These are phyloP conservation scores for Clarias fuscus DNA, from an alignment of 2,797 vertebrate species.

Conservation along the genomic window DNA sequence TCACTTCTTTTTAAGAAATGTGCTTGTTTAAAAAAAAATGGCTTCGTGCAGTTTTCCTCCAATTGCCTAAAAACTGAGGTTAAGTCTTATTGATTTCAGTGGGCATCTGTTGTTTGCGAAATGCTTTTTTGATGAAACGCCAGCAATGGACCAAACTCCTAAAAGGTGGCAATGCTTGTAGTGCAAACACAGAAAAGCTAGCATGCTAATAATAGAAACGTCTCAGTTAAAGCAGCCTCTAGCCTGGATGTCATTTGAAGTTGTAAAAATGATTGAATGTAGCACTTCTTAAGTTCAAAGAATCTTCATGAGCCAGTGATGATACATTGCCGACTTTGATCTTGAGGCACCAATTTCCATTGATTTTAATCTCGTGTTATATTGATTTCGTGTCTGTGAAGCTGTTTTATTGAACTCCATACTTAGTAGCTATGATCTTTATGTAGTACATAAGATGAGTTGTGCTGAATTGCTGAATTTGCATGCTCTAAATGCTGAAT, in stretches of 20 bases:
- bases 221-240: neutral
- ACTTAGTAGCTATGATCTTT: neutral
- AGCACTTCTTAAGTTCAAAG: neutral
- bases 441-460: neutral
- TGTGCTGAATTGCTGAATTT: conserved; percentile 5
- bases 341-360: neutral
- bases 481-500: neutral
- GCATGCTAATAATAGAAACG: neutral
- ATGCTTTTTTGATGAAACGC: neutral
- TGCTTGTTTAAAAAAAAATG: neutral
- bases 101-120: neutral
- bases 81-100: neutral
- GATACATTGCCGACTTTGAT: neutral
- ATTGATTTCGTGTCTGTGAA: conserved; percentile 27
- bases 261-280: neutral
- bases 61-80: neutral
- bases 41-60: neutral
- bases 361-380: neutral
- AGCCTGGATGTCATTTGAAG: neutral
- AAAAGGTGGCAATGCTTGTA: neutral
- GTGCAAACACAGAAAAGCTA: neutral
- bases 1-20: neutral
- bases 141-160: neutral
- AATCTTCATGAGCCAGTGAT: neutral
- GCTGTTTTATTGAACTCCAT: neutral